Evolutionary conservation across 53 echinoderm and acorn worm species (phyloP), one percentile per base, ranked within the genome.

Genomic region (Holothuria scabra): DNA sequence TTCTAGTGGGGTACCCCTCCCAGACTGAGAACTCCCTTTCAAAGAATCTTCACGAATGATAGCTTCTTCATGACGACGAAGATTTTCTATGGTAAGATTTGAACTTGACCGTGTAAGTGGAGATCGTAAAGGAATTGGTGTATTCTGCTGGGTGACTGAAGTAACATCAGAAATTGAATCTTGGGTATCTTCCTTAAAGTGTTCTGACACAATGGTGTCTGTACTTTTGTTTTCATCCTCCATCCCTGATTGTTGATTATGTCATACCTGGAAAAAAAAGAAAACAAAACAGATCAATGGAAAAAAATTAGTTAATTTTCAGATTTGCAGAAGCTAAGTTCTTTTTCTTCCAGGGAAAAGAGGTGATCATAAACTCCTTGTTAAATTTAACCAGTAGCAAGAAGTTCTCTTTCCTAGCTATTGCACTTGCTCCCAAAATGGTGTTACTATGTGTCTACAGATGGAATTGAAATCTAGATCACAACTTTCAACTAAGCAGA

Each of bases 11-110:
- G 84, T 74, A 0, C 80, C 83, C 18, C 86, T 83, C 13, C 46
- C 48, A 31, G 90, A 88, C 83, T 83, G 59, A 13, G 71, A 85
- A 60, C 90, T 64, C 65, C 84, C 86, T 24, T 66, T 81, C 55
- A 64, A 61, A 21, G 93, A 90, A 0, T 93, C 90, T 44, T 86
- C 87, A 26, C 79, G 56, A 1, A 46, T 82, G 8, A 85, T 68
- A 23, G 79, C 93, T 66, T 93, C 92, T 55, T 97, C 92, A 52
- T 92, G 92, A 61, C 88, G 86, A 60, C 90, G 84, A 6, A 97
- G 86, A 68, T 97, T 97, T 92, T 97, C 94, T 8, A 97, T 81
- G 10, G 97, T 97, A n/a, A 97, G 82, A 57, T 90, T 94, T 9
- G 97, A 97, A 58, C 83, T 68, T 23, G 87, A 81, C 11, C 94